Conservation (phyloP, 1,140 invertebrate genomes). For the Bombus terrestris region DNA sequence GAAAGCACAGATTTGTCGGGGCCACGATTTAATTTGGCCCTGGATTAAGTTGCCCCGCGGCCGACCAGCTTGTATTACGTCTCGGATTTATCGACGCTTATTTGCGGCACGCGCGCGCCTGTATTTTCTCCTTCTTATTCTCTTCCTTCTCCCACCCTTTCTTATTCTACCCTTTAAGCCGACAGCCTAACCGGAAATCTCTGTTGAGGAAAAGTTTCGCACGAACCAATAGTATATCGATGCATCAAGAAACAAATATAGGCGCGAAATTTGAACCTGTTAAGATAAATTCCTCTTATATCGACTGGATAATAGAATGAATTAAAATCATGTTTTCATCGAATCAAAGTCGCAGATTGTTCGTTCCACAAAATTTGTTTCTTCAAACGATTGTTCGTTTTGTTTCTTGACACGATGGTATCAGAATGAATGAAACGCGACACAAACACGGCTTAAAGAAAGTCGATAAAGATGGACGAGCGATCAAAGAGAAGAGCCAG, state of each 20-base stretch:
- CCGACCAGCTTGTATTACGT: conserved; percentile 49
- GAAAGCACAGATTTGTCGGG: conserved; percentile 64
- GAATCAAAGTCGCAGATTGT: no score
- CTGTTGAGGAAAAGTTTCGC: not conserved
- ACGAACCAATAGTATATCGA: not conserved
- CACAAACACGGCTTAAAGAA: conserved; percentile 13
- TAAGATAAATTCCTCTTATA: not conserved
- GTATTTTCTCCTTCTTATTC: not conserved
- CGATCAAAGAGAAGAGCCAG: not conserved
- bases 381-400: no score
- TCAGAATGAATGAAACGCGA: not conserved
- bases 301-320: not conserved
- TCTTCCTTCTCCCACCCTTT: not conserved
- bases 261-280: not conserved
- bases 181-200: conserved; percentile 32
- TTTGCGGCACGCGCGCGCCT: conserved; percentile 54
- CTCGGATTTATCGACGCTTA: conserved; percentile 64
- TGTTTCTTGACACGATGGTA: not conserved
- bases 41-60: conserved; percentile 61
- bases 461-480: not conserved
- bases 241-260: no score
- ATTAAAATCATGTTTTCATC: not conserved
- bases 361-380: not conserved
- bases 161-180: conserved; percentile 27
- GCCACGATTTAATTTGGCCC: conserved; percentile 63